Evolutionary conservation across 2,888 invertebrate genomes (phyloP), one percentile per base, ranked within the genome.

Genomic region (Leptopilina drosophilae): DNA sequence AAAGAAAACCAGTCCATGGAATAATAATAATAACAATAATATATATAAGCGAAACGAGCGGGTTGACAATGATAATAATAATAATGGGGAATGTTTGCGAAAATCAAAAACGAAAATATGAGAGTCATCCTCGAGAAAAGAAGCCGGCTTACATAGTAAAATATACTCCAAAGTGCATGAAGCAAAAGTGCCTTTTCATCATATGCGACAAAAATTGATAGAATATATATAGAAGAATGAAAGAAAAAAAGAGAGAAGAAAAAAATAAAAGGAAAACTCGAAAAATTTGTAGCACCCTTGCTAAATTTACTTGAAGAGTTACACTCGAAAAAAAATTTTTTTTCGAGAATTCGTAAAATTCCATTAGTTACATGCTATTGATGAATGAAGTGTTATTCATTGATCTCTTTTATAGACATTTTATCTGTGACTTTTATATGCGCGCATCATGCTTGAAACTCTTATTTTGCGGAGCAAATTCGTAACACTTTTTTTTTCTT

Each of bases 1-100:
- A 46, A 46, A 46, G 78, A 80, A 83, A 82, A 83, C 82, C 81
- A 80, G 59, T 7, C 20, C 49, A 53, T 26, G 69, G 53, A 46
- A 46, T 46, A 46, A 46, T 20, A 20, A 20, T 20, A 20, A 20
- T 1, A 20, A 20, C 1, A n/a, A n/a, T n/a, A n/a, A 20, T 46
- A 46, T 46, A 46, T 46, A 73, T 12, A n/a, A 53, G 33, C 20
- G 69, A 73, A 73, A 26, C n/a, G 53, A 73, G 53, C 69, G 56
- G 69, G 69, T 73, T 73, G 69, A 73, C 49, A 46, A 46, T 46
- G 9, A 46, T 46, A 8, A 11, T 46, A 46, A 33, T 73, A 73
- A 73, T 33, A 33, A 73, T 53, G 53, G 53, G 33, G 53, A 26
- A 73, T 73, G 33, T 73, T 73, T 73, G 53, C 33, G 33, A 73